Conservation (phyloP, 2,113 vertebrate genomes). For the Cottus gobio region DNA sequence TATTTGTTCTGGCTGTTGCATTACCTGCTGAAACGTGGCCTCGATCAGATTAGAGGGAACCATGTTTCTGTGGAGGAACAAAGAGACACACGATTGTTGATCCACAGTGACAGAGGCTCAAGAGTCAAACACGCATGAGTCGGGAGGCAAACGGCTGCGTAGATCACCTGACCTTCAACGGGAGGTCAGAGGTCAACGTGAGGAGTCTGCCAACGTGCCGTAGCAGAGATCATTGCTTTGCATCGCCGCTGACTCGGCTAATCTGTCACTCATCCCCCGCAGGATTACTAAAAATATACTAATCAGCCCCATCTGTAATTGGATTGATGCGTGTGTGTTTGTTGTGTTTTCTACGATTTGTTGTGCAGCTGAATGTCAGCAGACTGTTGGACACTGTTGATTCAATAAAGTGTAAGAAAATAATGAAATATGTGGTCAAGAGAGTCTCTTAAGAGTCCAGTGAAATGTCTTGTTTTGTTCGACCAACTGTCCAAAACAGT, state of each 20-base stretch:
- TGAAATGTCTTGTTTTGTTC: neutral
- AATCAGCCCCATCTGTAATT: slow-evolving; percentile 66
- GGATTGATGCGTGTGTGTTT: slow-evolving; percentile 66
- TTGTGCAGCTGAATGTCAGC: neutral
- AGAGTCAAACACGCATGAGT: neutral
- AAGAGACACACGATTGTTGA: neutral
- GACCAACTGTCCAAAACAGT: neutral
- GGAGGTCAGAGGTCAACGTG: slow-evolving; percentile 48
- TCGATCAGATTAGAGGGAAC: slow-evolving; percentile 92
- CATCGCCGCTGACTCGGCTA: slow-evolving; percentile 44
- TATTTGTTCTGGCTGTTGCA: neutral
- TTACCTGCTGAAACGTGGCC: slow-evolving; percentile 92
- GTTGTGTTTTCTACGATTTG: slow-evolving; percentile 11
- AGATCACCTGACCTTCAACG: slow-evolving; percentile 25
- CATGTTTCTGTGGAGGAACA: slow-evolving; percentile 87
- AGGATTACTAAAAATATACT: slow-evolving; percentile 81
- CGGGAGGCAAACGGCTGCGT: neutral
- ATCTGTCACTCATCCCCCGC: slow-evolving; percentile 68
- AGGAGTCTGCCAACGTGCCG: slow-evolving; percentile 49
- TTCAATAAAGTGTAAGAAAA: neutral
- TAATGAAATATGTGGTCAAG: neutral
- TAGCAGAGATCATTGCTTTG: slow-evolving; percentile 56
- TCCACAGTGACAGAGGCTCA: neutral
- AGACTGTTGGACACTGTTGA: neutral
- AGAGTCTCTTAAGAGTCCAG: neutral